Base-by-base conservation (phyloP, 2,888 invertebrate species). In the Drosophila stalkeri region DNA sequence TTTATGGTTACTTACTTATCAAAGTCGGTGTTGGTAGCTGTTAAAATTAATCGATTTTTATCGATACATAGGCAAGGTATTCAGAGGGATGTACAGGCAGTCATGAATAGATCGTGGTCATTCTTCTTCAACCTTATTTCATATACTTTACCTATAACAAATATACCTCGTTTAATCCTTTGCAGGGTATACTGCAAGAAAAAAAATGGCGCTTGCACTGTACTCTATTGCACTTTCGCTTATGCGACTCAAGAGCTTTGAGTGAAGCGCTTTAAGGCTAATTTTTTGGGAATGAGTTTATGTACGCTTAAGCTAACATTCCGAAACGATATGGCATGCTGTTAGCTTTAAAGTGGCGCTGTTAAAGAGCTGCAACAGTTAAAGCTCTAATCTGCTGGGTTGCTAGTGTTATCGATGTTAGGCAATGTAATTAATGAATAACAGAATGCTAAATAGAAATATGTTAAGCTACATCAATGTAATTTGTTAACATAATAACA, bases 201-300 rank as follows among this genome's bases (percentile, higher is more conserved):
- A n/a, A 52, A 52, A 39, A 3, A n/a, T 39, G 54, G 51, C 33
- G 37, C 37, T 23, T 37, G 52, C 52, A 54, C 5, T 20, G 52
- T 37, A 37, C 52, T 37, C 55, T 5, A 27, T n/a, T 56, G 55
- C 55, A 56, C 55, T 56, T 56, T 56, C 41, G 55, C 41, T 41
- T 31, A 39, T 41, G 55, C 47, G 23, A 20, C 35, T 59, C n/a
- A 33, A 31, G 14, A 31, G 46, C 33, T 46, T 44, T 59, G 20
- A 12, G n/a, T 44, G 23, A 57, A 41, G 18, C 18, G 57, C 44
- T 46, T 44, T 46, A 46, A 46, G 33, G 12, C 31, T 18, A 41
- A 41, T 56, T 56, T 31, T 18, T 35, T 18, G 51, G 27, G 39
- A 23, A 39, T 27, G 54, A 11, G 23, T 11, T 27, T 55, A 55